Conservation (phyloP, 30 jellyfish, hydroid and myxozoan species). For the Cassiopea andromeda region DNA sequence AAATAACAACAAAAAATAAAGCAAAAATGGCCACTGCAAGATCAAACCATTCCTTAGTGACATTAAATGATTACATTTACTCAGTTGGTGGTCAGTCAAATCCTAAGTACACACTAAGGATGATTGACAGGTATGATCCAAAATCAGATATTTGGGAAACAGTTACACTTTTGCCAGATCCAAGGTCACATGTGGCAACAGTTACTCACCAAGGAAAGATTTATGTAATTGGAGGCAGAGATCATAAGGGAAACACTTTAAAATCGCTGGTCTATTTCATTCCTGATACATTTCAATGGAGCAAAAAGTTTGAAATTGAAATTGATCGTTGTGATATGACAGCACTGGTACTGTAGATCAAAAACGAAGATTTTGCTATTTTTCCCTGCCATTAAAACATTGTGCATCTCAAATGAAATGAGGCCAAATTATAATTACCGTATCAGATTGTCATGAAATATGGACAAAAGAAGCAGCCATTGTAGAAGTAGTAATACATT, state of each 20-base stretch:
- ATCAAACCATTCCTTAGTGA: constrained; percentile 58
- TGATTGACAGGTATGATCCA: constrained; percentile 67
- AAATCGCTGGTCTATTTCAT: constrained; percentile 47
- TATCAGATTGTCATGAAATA: too few relatives aligned
- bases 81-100: constrained; percentile 75
- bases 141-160: constrained; percentile 71
- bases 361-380: background rate
- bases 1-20: constrained; percentile 17
- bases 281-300: constrained; percentile 57
- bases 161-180: constrained; percentile 62
- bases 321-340: constrained; percentile 66
- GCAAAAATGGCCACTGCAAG: constrained; percentile 78
- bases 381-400: background rate
- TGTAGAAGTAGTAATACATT: too few relatives aligned
- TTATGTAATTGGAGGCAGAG: constrained; percentile 73
- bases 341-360: constrained; percentile 27
- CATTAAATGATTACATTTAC: constrained; percentile 21
- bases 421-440: too few relatives aligned
- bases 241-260: constrained; percentile 63
- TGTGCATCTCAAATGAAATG: too few relatives aligned
- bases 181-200: constrained; percentile 70
- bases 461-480: too few relatives aligned
- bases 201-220: constrained; percentile 50
- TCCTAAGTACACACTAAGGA: constrained; percentile 65
- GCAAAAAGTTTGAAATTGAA: constrained; percentile 38